Evolutionary conservation across 2,113 vertebrate genomes (phyloP), one percentile per base, ranked within the genome.

Genomic region (Seriola rivoliana): DNA sequence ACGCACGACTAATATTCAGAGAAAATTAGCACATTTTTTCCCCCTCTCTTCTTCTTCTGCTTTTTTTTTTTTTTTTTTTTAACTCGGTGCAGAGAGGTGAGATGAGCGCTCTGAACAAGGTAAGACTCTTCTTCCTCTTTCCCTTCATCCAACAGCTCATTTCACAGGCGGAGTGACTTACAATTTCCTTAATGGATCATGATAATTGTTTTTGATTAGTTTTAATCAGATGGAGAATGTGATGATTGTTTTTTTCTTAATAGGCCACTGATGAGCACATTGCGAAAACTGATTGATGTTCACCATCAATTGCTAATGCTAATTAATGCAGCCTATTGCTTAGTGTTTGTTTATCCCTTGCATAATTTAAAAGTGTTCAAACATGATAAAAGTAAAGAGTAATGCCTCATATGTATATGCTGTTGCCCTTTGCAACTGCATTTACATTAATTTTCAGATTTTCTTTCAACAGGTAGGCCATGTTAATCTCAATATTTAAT

Each of bases 121-220:
- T 93, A 93, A 81, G 91, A 78, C 62, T 36, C 0, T 3, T 62
- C 14, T 17, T 83, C 7, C 11, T 42, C 50, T 58, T 54, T 60
- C 11, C 52, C 3, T 76, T 64, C 52, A 77, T 64, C 34, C 55
- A 25, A 42, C 54, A 23, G 42, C 62, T 78, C 36, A 67, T 57
- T 71, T 78, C 58, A 44, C 48, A 70, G 58, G n/a, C 58, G 82
- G 54, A 55, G 17, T 81, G 66, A 46, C 58, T 84, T 75, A 19
- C 21, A 34, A 66, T 81, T 78, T 74, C 52, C 69, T 52, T 38
- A 42, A 74, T 67, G 42, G 25, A 40, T 76, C 21, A 57, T 73
- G 60, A 14, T 64, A 11, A 68, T 66, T 25, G 34, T 59, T 71
- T 80, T 4, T 62, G 42, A 75, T 75, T 69, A 29, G 70, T 83